phyloP scores from a whole-genome alignment of 2,888 invertebrate genomes.

The Dioctria rufipes region DNA sequence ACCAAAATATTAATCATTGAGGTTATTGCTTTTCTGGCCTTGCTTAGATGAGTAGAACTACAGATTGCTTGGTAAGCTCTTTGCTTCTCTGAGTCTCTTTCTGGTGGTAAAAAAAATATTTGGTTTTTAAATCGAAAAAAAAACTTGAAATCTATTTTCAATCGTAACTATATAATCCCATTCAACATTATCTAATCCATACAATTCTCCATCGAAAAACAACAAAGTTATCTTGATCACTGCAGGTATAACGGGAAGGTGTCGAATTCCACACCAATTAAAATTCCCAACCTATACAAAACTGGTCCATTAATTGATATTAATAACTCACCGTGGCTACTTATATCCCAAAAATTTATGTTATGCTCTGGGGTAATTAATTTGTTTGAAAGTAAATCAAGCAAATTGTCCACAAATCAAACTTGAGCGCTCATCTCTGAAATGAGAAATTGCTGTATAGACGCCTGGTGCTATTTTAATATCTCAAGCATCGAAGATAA shows the following conservation, averaged over 20 bases:
- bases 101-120: no score
- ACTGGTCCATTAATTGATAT: conserved; percentile 42
- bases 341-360: conserved; percentile 37
- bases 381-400: conserved; percentile 47
- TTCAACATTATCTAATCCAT: no score
- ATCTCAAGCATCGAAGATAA: conserved; percentile 3
- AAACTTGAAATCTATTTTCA: no score
- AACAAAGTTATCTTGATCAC: background rate
- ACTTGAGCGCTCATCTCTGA: conserved; percentile 30
- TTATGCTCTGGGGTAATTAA: conserved; percentile 34
- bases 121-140: no score
- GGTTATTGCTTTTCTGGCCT: no score
- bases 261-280: conserved; percentile 40
- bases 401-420: conserved; percentile 50
- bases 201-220: background rate
- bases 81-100: no score
- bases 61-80: no score
- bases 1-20: no score
- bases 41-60: no score
- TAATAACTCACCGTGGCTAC: conserved; percentile 20
- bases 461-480: conserved; percentile 43
- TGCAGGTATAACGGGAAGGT: conserved; percentile 13
- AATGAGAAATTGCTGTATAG: conserved; percentile 37
- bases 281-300: conserved; percentile 23
- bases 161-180: no score